Conservation (phyloP, 2,113 vertebrate genomes). For the Regulus satrapa region DNA sequence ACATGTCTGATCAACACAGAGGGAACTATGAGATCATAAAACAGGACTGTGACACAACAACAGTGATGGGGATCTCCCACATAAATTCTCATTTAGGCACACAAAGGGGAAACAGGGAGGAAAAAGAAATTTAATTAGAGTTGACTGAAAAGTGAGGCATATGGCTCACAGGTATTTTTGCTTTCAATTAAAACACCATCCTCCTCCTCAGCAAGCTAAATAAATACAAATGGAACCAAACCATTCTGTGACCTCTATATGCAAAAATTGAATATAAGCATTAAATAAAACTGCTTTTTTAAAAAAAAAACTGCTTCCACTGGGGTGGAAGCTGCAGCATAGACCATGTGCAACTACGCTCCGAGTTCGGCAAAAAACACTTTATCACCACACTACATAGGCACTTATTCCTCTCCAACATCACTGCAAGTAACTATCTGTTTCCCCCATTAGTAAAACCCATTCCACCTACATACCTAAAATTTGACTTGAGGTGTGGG, state of each 20-base stretch:
- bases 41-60: not conserved
- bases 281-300: not conserved
- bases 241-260: not conserved
- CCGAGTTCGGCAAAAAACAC: not conserved
- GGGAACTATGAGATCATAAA: not conserved
- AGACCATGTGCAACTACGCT: not conserved
- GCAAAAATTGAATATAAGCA: not conserved
- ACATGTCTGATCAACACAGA: not conserved
- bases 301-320: too few relatives aligned
- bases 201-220: not conserved
- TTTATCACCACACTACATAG: not conserved
- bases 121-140: slow-evolving; percentile 5
- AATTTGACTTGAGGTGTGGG: not conserved
- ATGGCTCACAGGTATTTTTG: not conserved
- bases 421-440: not conserved
- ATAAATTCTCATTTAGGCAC: not conserved
- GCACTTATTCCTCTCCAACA: not conserved
- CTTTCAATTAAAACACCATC: not conserved
- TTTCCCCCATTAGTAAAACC: not conserved
- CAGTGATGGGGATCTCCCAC: not conserved
- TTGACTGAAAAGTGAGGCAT: not conserved
- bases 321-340: not conserved
- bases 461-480: not conserved
- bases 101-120: not conserved
- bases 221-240: not conserved